A percentile compares a stretch with the other conserved stretches of the same genome.
Evolutionary conservation across 2,888 invertebrate species (phyloP).

Genomic region (Anodontia alba): DNA sequence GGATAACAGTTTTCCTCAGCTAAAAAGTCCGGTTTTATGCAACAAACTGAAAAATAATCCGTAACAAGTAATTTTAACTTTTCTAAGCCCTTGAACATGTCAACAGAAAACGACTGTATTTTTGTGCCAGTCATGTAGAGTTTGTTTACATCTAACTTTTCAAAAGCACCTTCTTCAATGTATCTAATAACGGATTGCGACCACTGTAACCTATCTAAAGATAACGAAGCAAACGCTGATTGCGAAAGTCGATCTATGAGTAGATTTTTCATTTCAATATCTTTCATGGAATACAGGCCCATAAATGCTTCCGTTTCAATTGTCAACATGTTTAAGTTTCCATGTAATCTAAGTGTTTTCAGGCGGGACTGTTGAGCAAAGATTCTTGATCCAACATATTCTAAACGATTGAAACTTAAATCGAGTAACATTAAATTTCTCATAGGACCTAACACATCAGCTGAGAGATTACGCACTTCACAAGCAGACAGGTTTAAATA

Average conservation of each 20-base stretch:
- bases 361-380: background rate
- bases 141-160: background rate
- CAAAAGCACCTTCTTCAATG: background rate
- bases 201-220: too few species aligned
- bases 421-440: background rate
- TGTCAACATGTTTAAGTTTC: background rate
- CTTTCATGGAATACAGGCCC: too few species aligned
- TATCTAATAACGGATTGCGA: background rate
- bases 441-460: background rate
- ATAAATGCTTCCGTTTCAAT: background rate
- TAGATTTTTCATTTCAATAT: too few species aligned
- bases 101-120: background rate
- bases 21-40: background rate
- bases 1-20: conserved; percentile 5
- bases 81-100: background rate
- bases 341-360: background rate
- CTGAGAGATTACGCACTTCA: too few species aligned
- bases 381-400: background rate
- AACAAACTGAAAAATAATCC: background rate
- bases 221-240: too few species aligned
- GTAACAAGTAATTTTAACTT: background rate
- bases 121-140: background rate
- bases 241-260: too few species aligned
- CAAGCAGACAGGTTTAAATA: background rate
- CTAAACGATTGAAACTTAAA: background rate